Conservation (phyloP, 2,113 vertebrate genomes). For the Oryzias javanicus region DNA sequence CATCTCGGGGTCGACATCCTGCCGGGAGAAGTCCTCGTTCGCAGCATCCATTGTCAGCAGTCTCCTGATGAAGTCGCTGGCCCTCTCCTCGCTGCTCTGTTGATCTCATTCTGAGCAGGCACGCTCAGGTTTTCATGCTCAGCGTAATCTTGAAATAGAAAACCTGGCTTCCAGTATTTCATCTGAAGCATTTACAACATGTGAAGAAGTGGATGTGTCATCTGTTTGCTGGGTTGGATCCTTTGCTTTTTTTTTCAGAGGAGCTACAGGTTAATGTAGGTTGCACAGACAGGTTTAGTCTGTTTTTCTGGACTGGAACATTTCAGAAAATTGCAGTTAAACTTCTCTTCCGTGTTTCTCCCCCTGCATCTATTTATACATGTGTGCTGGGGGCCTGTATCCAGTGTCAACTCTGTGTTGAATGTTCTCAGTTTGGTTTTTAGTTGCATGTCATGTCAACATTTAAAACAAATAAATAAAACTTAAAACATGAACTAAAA, state of each 20-base stretch:
- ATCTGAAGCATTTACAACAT: constrained; percentile 52
- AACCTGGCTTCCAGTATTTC: constrained; percentile 66
- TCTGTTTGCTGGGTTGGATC: constrained; percentile 50
- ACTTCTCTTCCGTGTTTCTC: constrained; percentile 10
- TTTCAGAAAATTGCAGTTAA: constrained; percentile 2
- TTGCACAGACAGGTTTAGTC: constrained; percentile 1
- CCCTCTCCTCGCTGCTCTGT: constrained; percentile 39
- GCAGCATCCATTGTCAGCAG: constrained; percentile 66
- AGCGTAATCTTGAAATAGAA: constrained; percentile 92
- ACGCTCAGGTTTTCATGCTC: constrained; percentile 74
- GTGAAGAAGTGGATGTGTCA: constrained; percentile 23
- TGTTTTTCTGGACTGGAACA: constrained; percentile 2
- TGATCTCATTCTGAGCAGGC: constrained; percentile 31
- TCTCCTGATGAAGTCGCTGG: constrained; percentile 22
- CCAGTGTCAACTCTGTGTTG: constrained; percentile 22
- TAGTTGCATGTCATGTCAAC: constrained; percentile 1
- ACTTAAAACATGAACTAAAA: not conserved
- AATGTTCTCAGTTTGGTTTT: constrained; percentile 5
- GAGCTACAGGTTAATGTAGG: constrained; percentile 7
- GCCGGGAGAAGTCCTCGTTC: constrained; percentile 55
- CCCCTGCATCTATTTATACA: constrained; percentile 58
- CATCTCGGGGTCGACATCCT: constrained; percentile 71
- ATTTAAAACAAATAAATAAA: constrained; percentile 4
- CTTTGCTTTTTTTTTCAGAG: constrained; percentile 10
- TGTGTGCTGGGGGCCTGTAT: constrained; percentile 19